Base-by-base conservation (phyloP, 1,140 invertebrate species). In the Drosophila triauraria region DNA sequence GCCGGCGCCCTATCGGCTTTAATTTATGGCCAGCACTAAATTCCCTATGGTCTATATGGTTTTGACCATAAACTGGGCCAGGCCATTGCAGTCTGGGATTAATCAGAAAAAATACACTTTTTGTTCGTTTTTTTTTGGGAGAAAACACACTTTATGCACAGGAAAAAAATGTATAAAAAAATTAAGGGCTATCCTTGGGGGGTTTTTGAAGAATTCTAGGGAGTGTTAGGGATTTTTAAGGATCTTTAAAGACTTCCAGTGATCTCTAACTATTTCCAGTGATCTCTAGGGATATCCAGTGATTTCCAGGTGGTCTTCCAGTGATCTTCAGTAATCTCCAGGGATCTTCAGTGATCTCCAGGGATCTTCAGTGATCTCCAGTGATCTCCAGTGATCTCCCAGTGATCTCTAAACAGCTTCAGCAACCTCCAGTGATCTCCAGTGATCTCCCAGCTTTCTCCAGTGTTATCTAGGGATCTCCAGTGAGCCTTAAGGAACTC, bases 101-200 rank as follows among this genome's bases (percentile, higher is more conserved):
- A 61, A 32, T 32, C 30, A 61, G 15, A 15, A 42, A 25, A 43
- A 23, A 44, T 6, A n/a, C 38, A 2, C 1, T 1, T 32, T 10
- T 56, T 40, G 47, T 43, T 51, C 30, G 42, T 38, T 71, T 38
- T 9, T 35, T 44, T 64, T 42, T 3, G 1, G 10, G 1, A 9
- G 25, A 5, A 3, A 50, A 69, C 50, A 69, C 48, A 60, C 8
- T 74, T 82, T 74, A 78, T 72, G 67, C 80, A 83, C 75, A 62
- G 9, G 10, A 83, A 83, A 82, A 83, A 82, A 80, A 60, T 63
- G 9, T 50, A 17, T 10, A 64, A 80, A 80, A 82, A 83, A 65
- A 10, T 32, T 48, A 10, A 57, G 35, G 27, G 20, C 44, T 71
- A 53, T 51, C 47, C 27, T 59, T 32, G 27, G 35, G 20, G 17